Conservation (phyloP, 2,113 vertebrate genomes). For the Todiramphus chloris region DNA sequence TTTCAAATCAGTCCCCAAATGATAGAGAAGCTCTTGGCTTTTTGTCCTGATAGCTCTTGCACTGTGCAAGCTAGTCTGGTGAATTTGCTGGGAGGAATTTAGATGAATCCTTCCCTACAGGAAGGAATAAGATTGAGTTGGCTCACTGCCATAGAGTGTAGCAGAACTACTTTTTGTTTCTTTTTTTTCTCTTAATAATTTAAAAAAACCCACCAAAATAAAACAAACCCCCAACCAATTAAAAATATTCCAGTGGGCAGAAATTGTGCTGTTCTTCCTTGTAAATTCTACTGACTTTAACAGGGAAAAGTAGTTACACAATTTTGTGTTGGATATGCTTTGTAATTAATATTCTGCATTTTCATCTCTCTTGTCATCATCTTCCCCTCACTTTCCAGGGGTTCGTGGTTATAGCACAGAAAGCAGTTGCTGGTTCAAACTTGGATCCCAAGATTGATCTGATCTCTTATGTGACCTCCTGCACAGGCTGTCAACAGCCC, state of each 20-base stretch:
- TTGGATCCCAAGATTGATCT: not conserved
- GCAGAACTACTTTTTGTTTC: not conserved
- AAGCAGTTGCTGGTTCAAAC: conserved; percentile 9
- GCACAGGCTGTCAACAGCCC: conserved; percentile 21
- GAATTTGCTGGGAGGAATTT: not conserved
- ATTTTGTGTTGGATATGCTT: not conserved
- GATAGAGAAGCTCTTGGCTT: not conserved
- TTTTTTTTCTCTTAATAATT: too few relatives aligned
- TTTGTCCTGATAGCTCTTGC: not conserved
- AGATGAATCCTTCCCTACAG: not conserved
- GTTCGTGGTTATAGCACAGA: conserved; percentile 7
- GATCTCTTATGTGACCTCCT: conserved; percentile 28
- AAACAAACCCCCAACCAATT: too few relatives aligned
- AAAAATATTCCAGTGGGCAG: not conserved
- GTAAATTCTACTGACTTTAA: not conserved
- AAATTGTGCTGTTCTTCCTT: not conserved
- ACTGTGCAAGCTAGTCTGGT: not conserved
- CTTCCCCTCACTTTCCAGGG: not conserved
- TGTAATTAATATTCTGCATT: not conserved
- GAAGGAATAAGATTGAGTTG: not conserved
- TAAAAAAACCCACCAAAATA: too few relatives aligned
- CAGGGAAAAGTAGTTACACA: not conserved
- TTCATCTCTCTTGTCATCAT: conserved; percentile 6
- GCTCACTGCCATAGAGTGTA: not conserved
- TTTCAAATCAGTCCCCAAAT: not conserved